Percentiles rank a stretch among this genome's conserved stretches.
Conservation (phyloP, 2,888 invertebrate species). For the Melanargia galathea region DNA sequence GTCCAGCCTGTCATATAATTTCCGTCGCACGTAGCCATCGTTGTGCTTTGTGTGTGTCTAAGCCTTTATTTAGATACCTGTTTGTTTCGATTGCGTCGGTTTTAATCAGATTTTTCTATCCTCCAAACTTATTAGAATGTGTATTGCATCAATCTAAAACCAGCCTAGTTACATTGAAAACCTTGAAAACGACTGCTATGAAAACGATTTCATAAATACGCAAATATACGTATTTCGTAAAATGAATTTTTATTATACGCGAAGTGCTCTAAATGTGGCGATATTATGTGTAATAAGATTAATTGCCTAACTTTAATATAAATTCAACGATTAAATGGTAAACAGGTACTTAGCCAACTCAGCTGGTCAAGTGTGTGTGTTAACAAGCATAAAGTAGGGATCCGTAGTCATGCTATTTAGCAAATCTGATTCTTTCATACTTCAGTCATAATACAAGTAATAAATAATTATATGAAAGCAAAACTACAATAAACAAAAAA, state of each 20-base stretch:
- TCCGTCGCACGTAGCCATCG: too few species aligned
- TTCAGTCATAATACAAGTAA: neutral
- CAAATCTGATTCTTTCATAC: too few species aligned
- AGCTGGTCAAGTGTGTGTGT: too few species aligned
- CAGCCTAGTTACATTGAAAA: neutral
- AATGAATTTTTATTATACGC: neutral
- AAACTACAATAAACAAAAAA: too few species aligned
- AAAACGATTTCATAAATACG: conserved; percentile 21
- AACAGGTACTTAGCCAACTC: too few species aligned
- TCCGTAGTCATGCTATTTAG: too few species aligned
- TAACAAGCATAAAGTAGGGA: too few species aligned
- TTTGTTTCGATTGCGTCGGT: conserved; percentile 23
- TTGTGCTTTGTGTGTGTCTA: too few species aligned
- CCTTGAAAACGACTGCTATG: neutral
- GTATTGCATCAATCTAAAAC: neutral
- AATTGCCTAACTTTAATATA: neutral
- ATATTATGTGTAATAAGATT: neutral
- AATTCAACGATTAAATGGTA: too few species aligned
- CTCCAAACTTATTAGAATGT: neutral
- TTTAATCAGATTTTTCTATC: conserved; percentile 10
- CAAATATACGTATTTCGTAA: conserved; percentile 7
- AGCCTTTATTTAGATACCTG: too few species aligned
- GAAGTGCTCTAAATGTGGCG: neutral
- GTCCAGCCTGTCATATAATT: too few species aligned
- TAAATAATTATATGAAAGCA: neutral